Base-by-base conservation (phyloP, 2,113 vertebrate species). In the Rafetus swinhoei region DNA sequence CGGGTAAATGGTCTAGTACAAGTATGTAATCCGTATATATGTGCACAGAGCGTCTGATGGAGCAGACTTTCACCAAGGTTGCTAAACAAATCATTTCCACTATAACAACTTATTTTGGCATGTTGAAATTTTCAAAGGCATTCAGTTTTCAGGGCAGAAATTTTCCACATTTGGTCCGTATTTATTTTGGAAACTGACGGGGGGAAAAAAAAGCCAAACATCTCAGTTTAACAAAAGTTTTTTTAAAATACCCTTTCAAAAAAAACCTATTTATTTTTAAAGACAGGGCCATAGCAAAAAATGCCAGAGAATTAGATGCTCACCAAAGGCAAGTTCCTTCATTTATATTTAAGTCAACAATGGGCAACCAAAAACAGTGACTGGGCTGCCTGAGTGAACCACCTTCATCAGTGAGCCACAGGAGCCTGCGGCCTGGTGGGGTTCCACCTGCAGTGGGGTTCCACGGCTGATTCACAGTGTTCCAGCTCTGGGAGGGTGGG, bases 71-170 rank as follows among this genome's bases (percentile, higher is more conserved):
- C 81, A 54, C 27, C 9, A 16, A 62, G 22, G 35, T 85, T 96
- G 88, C 76, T 55, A 80, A n/a, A 54, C 45, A 93, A 85, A 76
- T 62, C 69, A 14, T 77, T 92, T 81, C 14, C 9, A 84, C 50
- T 89, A 82, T 4, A 62, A 93, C 80, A 25, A 60, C 69, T 4
- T 84, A 14, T 74, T 88, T 93, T 93, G 83, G 79, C 45, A 85
- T 45, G 82, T 85, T 88, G 53, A 86, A 65, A 89, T 90, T 79
- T 50, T 90, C 55, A 86, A 93, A 93, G 21, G 24, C 77, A 84
- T 32, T 72, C 6, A 83, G 52, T n/a, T 92, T 88, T 83, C 88
- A 93, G 82, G 79, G 53, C 69, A 83, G 24, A 35, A 80, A 45
- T 13, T 95, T 84, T 96, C 72, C 57, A 85, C 7, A 32, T 15